These are phyloP conservation scores for Carposina sasakii DNA, from an alignment of 1,140 invertebrate genomes.

Conservation along the genomic window DNA sequence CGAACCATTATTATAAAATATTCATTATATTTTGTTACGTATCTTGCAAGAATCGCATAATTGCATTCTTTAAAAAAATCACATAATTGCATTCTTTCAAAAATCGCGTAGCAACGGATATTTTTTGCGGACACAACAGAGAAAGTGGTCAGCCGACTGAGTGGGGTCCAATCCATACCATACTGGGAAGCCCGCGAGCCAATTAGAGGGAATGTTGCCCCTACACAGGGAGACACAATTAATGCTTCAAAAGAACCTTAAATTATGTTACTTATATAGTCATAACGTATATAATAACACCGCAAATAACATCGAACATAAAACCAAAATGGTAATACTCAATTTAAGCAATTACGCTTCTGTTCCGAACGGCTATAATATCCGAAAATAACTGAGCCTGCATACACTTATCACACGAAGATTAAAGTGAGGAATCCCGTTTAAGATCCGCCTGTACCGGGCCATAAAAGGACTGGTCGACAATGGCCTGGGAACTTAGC, in stretches of 20 bases:
- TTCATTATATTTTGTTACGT: too few species aligned
- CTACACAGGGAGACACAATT: conserved; percentile 44
- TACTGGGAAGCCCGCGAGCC: conserved; percentile 48
- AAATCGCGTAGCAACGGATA: too few species aligned
- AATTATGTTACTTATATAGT: not conserved
- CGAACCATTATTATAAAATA: too few species aligned
- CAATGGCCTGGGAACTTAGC: conserved; percentile 66
- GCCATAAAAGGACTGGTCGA: conserved; percentile 58
- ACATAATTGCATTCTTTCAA: too few species aligned
- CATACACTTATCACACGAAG: too few species aligned
- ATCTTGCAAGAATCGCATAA: too few species aligned
- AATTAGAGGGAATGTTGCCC: conserved; percentile 63
- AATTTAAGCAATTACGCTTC: too few species aligned
- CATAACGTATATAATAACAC: not conserved
- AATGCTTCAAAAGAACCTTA: conserved; percentile 16
- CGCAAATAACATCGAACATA: not conserved
- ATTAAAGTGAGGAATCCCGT: conserved; percentile 38
- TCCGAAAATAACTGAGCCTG: too few species aligned
- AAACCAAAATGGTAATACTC: too few species aligned
- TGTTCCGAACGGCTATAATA: too few species aligned
- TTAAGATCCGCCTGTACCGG: conserved; percentile 51
- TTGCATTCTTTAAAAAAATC: too few species aligned
- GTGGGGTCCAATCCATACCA: conserved; percentile 39
- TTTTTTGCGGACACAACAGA: too few species aligned
- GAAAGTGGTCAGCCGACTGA: conserved; percentile 50